Evolutionary conservation across 2,113 vertebrate genomes (phyloP).

Genomic region (Phaetusa simplex): DNA sequence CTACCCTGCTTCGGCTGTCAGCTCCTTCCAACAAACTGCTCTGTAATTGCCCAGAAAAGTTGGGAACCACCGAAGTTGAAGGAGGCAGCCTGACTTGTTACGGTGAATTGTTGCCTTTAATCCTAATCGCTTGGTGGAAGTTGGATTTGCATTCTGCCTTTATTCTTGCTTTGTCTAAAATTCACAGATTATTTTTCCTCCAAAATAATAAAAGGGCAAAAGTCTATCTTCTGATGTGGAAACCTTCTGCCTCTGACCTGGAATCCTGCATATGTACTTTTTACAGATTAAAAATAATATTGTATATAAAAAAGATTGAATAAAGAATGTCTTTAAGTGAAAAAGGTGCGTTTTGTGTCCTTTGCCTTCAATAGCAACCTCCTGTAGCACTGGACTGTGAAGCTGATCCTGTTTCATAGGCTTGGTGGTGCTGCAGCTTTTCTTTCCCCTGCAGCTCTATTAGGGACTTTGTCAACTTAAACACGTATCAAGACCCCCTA

Average conservation of each 20-base stretch:
- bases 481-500: neutral
- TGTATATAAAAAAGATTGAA: slow-evolving; percentile 79
- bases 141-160: slow-evolving; percentile 59
- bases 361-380: neutral
- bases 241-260: slow-evolving; percentile 69
- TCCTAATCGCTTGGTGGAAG: slow-evolving; percentile 51
- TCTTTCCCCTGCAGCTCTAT: neutral
- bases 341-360: neutral
- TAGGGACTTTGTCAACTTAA: neutral
- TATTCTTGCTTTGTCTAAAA: slow-evolving; percentile 64
- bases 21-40: neutral
- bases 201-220: slow-evolving; percentile 48
- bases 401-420: neutral
- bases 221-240: slow-evolving; percentile 52
- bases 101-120: slow-evolving; percentile 25
- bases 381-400: neutral
- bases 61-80: neutral
- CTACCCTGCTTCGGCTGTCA: neutral
- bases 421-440: neutral
- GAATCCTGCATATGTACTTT: slow-evolving; percentile 75
- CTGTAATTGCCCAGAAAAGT: neutral
- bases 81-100: neutral
- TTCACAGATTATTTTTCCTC: slow-evolving; percentile 46
- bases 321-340: slow-evolving; percentile 82
- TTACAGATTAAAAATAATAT: slow-evolving; percentile 76